Evolutionary conservation across 2,797 vertebrate genomes (phyloP), one percentile per base, ranked within the genome.

Genomic region (Decapterus maruadsi): DNA sequence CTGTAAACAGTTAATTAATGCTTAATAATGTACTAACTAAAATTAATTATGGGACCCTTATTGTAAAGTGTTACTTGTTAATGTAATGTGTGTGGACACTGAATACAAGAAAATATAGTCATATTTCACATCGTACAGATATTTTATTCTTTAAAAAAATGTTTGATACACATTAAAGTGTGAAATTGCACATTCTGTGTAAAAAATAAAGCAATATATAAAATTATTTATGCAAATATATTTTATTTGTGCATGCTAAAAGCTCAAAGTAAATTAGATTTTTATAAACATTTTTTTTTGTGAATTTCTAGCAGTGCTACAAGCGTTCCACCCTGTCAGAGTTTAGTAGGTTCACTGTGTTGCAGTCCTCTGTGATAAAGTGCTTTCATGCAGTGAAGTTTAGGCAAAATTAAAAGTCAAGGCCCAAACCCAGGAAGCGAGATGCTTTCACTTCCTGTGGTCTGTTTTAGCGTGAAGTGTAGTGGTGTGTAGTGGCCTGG

Each of bases 301-400:
- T 45, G 26, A 48, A 36, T 75, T 65, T 71, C 7, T 51, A 3
- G 68, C 40, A 78, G 65, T 67, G 71, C 51, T 70, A 20, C 16
- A 78, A 82, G 79, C 54, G 26, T 40, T 43, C 46, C 31, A 71
- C 63, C 50, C 67, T 78, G 79, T 67, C 38, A 13, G 1, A 42
- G 14, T 31, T 40, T 6, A 2, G 19, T 46, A 58, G 17, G 69
- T 64, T 86, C 81, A 55, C 56, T 53, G 65, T 55, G 57, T 14
- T 13, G 71, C 66, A 26, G 65, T 74, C 57, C 55, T 78, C 46
- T 19, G 16, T 73, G 31, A 82, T 90, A 89, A 92, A 89, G 91
- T 90, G 89, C 88, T 85, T 73, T 84, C 72, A 92, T 88, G 86
- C 85, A 63, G 78, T 71, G 63, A 53, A 54, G 57, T 74, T 66